phyloP scores from a whole-genome alignment of 2,113 vertebrate species.

The Rhabdornis inornatus region DNA sequence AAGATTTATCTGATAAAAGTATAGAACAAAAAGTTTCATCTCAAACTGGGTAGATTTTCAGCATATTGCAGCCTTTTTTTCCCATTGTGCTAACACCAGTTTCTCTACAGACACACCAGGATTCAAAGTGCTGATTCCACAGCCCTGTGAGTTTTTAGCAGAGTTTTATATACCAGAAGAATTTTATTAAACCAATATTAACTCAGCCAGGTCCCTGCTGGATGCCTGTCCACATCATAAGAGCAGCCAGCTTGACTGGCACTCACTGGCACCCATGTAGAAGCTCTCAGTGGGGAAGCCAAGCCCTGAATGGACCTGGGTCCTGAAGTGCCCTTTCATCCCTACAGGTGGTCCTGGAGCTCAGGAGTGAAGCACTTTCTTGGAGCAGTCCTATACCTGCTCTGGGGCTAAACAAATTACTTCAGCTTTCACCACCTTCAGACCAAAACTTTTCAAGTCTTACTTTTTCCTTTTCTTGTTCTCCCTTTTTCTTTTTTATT shows the following conservation, averaged over 20 bases:
- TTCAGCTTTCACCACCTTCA: conserved; percentile 37
- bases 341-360: conserved; percentile 19
- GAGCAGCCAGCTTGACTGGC: not conserved
- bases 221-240: conserved; percentile 8
- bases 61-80: not conserved
- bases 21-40: not conserved
- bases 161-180: conserved; percentile 20
- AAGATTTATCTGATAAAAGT: not conserved
- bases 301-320: not conserved
- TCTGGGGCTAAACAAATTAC: conserved; percentile 42
- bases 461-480: not conserved
- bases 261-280: conserved; percentile 15
- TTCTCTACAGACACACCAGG: not conserved
- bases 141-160: not conserved
- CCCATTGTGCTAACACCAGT: not conserved
- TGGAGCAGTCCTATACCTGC: conserved; percentile 25
- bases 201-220: conserved; percentile 22
- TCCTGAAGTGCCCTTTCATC: conserved; percentile 30
- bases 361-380: not conserved
- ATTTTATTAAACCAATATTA: conserved; percentile 18
- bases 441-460: not conserved
- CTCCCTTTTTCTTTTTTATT: not conserved
- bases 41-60: not conserved
- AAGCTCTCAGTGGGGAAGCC: conserved; percentile 14
- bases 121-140: not conserved